Evolutionary conservation across 2,113 vertebrate species (phyloP).

Genomic region (Malurus elegans): DNA sequence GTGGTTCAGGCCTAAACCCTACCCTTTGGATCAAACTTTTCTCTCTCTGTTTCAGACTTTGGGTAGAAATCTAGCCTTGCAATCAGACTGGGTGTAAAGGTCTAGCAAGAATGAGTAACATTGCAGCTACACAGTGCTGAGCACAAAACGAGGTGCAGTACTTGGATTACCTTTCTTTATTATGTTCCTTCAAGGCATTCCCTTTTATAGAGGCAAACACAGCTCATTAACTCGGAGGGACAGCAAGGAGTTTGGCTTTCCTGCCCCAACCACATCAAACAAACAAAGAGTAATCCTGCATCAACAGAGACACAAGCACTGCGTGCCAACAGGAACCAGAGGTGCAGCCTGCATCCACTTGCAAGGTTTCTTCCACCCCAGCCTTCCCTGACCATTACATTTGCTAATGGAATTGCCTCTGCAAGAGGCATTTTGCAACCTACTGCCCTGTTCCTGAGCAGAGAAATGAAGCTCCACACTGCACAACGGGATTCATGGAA

Average conservation of each 20-base stretch:
- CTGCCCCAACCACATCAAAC: slow-evolving; percentile 27
- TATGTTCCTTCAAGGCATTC: slow-evolving; percentile 33
- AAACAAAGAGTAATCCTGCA: not conserved
- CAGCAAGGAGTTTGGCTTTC: slow-evolving; percentile 13
- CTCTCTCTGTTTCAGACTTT: not conserved
- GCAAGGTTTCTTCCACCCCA: not conserved
- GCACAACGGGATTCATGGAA: not conserved
- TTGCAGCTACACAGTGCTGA: not conserved
- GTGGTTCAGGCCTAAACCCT: not conserved
- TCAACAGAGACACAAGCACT: not conserved
- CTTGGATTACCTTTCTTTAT: not conserved
- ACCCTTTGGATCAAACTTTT: not conserved
- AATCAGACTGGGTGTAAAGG: not conserved
- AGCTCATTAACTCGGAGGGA: not conserved
- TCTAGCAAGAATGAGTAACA: not conserved
- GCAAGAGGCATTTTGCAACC: not conserved
- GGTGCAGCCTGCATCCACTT: not conserved
- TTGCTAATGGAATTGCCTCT: not conserved
- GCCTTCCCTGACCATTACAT: not conserved
- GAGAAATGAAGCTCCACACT: not conserved
- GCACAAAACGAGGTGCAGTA: not conserved
- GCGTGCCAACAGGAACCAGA: not conserved
- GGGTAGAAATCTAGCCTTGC: not conserved
- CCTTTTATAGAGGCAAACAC: not conserved
- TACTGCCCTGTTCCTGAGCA: not conserved